These are phyloP conservation scores for Halcyon smyrnensis DNA, from an alignment of 2,797 vertebrate species.

Conservation along the genomic window DNA sequence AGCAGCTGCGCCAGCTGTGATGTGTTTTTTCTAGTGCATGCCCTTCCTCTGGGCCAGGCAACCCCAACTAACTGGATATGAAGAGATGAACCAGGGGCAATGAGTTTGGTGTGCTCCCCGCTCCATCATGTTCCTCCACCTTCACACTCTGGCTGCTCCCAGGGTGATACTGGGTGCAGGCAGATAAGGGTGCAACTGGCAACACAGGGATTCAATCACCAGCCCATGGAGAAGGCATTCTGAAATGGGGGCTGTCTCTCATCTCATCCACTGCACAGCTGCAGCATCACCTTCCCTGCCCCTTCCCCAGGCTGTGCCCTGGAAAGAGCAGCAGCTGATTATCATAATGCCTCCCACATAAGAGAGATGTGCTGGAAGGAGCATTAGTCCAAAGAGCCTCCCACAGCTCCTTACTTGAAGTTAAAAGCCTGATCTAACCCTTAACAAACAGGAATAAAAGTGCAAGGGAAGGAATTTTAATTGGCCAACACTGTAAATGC, in stretches of 20 bases:
- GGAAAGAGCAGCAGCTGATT: constrained; percentile 31
- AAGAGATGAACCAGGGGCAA: background rate
- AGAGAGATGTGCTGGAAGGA: constrained; percentile 52
- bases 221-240: background rate
- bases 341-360: constrained; percentile 51
- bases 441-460: constrained; percentile 59
- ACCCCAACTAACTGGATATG: background rate
- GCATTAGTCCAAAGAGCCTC: constrained; percentile 38
- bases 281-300: background rate
- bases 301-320: background rate
- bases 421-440: constrained; percentile 49
- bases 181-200: background rate
- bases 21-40: background rate
- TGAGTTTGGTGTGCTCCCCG: accelerated
- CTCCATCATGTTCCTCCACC: background rate
- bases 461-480: constrained; percentile 63
- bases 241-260: background rate
- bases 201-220: accelerated
- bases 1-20: background rate
- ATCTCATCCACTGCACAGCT: background rate
- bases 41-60: background rate
- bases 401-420: constrained; percentile 41
- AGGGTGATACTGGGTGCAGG: background rate
- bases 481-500: background rate
- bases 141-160: background rate